These are phyloP conservation scores for Lithophane leautieri DNA, from an alignment of 2,888 invertebrate species.

Conservation along the genomic window DNA sequence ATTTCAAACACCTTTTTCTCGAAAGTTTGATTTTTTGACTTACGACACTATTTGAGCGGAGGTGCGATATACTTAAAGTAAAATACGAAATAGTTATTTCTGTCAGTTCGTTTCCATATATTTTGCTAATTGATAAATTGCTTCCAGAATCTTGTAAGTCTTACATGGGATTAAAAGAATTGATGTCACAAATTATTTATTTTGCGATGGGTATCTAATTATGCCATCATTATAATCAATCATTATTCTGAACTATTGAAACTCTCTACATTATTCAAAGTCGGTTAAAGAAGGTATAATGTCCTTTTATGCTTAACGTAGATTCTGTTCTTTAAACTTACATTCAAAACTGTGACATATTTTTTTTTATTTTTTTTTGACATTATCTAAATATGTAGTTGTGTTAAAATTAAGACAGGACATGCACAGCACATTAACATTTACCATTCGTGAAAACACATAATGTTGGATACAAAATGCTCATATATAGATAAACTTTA, in stretches of 20 bases:
- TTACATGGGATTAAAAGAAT: not conserved
- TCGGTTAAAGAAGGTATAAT: not conserved
- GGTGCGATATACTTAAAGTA: too few relatives aligned
- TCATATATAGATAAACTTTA: conserved; percentile 2
- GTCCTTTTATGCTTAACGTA: not conserved
- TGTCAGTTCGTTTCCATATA: not conserved
- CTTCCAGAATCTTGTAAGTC: not conserved
- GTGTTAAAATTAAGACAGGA: not conserved
- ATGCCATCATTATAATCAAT: not conserved
- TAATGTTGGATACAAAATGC: conserved; percentile 13
- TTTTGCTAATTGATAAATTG: not conserved
- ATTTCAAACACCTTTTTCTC: too few relatives aligned
- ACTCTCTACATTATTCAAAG: not conserved
- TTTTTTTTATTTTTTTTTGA: too few relatives aligned
- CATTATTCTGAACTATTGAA: not conserved
- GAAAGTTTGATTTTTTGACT: too few relatives aligned
- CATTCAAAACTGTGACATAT: not conserved
- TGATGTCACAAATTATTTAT: not conserved
- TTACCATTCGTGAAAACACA: not conserved
- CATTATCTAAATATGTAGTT: not conserved
- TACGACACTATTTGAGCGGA: too few relatives aligned
- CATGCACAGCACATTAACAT: not conserved
- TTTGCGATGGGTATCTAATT: not conserved
- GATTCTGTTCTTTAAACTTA: not conserved
- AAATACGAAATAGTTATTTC: not conserved